phyloP scores from a whole-genome alignment of 2,797 vertebrate species.

The Gorsachius magnificus region DNA sequence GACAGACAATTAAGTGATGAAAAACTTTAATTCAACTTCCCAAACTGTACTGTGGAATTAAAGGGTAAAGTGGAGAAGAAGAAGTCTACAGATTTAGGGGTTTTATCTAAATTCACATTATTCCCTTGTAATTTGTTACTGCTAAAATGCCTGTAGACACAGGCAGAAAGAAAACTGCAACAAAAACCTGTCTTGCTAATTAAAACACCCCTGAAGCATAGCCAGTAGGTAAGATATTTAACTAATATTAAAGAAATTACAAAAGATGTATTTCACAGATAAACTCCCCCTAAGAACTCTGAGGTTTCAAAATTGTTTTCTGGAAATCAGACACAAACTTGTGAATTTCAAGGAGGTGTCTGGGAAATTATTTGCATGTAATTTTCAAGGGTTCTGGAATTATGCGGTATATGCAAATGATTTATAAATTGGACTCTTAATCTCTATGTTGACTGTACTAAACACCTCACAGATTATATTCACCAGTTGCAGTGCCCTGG shows the following conservation, averaged over 20 bases:
- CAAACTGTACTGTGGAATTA: neutral
- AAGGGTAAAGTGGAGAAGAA: neutral
- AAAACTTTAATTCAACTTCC: conserved; percentile 29
- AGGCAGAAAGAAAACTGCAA: neutral
- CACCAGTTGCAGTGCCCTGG: too few relatives aligned
- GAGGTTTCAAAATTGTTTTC: neutral
- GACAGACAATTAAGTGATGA: conserved; percentile 24
- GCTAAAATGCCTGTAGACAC: neutral
- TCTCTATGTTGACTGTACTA: too few relatives aligned
- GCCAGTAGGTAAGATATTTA: neutral
- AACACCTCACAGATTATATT: neutral
- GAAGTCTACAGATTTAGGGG: neutral
- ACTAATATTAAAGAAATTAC: conserved; percentile 31
- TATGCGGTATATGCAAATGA: too few relatives aligned
- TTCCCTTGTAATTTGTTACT: neutral
- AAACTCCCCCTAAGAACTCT: neutral
- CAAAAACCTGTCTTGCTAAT: conserved; percentile 11
- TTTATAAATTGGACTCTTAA: too few relatives aligned
- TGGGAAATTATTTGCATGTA: neutral
- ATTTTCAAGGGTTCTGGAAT: too few relatives aligned
- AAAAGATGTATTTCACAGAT: neutral
- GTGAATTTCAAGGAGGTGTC: neutral
- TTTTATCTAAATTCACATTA: neutral
- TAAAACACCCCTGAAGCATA: conserved; percentile 19
- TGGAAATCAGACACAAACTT: neutral